Evolutionary conservation across 2,797 vertebrate genomes (phyloP), one percentile per base, ranked within the genome.

Genomic region (Danio albolineatus): DNA sequence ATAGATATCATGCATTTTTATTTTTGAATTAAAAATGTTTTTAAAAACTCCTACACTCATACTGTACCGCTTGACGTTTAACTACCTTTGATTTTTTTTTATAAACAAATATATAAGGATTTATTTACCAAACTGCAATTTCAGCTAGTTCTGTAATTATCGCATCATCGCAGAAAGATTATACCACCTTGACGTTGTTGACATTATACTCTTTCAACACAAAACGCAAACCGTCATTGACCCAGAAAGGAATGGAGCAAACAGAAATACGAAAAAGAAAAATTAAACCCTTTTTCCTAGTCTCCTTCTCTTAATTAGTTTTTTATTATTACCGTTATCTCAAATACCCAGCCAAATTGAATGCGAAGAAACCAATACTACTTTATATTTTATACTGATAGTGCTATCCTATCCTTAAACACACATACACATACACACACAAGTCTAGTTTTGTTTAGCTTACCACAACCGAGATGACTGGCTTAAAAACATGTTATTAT

Each of bases 401-500:
- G 36, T n/a, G 51, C 7, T 39, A 12, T 51, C 48, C 60, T 62
- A 66, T 7, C 7, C 41, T 19, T 10, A 56, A 14, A 66, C 28
- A 16, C 28, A 28, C 28, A 28, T 28, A 28, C 28, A 28, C 21
- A 2, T 12, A 28, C 41, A 28, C 62, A 39, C 48, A 49, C 73
- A n/a, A 71, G 12, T 64, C 19, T 28, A 48, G 7, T 36, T 51
- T 9, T 10, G 9, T 73, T 59, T 38, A 36, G 41, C 54, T 57
- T 12, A 6, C 36, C 64, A 10, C 7, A 54, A 21, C 6, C 1
- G 14, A 44, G 38, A 67, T 62, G 21, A 44, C 12, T 73, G 51
- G 60, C 60, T 66, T 80, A 56, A 39, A 79, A 74, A 73, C 28
- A 78, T 82, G 73, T 69, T 70, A 78, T 71, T 51, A 82, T 65